Evolutionary conservation across 2,113 vertebrate species (phyloP), one percentile per base, ranked within the genome.

Genomic region (Tetrax tetrax): DNA sequence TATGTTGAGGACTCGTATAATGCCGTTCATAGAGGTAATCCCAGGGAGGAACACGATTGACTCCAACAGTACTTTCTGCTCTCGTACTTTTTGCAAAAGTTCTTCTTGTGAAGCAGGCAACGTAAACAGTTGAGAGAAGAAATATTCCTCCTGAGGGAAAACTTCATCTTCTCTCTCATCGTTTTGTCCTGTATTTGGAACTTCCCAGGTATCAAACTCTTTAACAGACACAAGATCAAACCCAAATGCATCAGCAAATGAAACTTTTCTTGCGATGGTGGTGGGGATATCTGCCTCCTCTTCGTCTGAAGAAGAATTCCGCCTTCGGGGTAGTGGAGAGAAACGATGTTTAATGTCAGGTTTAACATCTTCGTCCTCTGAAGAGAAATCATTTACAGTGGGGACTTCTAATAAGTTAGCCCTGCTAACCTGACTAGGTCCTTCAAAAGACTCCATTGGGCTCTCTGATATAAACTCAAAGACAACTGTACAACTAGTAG

Each of bases 181-280:
- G 24, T 63, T 95, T 78, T 92, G 96, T 69, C 96, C 96, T 87
- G 71, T 50, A 84, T 63, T 97, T 10, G 98, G 93, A 97, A 89
- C 70, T 31, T 98, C 98, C 92, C 97, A 98, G 63, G 83, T 98
- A 95, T 99, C 97, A 13, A 99, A 99, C 97, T 99, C 99, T 97
- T 99, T 99, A 79, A 99, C 98, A 10, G 99, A 99, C 64, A 99
- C 99, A 85, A 99, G 98, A 96, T 99, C 97, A 87, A 99, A 98
- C 68, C 99, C 99, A 95, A 99, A 99, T 5, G 98, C 98, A 92
- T 99, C 99, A 24, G 99, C 99, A 79, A 99, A 99, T 3, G 99
- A 99, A 96, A 99, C 99, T 97, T 98, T 99, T 95, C 99, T 98
- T 76, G 97, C 63, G 9, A 96, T 83, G 28, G 93, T 97, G 23